Evolutionary conservation across 35 echinoderm and acorn worm species (phyloP), one percentile per base, ranked within the genome.

Genomic region (Heliocidaris tuberculata): DNA sequence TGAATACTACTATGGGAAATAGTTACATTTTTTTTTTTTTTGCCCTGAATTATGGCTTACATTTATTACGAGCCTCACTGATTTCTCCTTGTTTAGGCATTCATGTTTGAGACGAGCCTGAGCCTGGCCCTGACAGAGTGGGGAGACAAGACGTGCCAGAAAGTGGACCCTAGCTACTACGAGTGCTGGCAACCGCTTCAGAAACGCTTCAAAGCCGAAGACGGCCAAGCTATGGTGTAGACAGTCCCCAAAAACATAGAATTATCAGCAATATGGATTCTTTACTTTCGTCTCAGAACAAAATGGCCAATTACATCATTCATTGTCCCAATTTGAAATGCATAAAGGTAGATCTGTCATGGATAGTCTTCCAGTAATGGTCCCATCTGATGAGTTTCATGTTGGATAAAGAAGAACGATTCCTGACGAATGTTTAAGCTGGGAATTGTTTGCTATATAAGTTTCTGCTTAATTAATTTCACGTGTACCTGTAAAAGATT

Each of bases 21-120:
- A 42, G n/a, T n/a, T n/a, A n/a, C n/a, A n/a, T n/a, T n/a, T n/a
- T n/a, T n/a, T n/a, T n/a, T n/a, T n/a, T n/a, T n/a, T n/a, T 52
- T 52, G 50, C 50, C 50, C 35, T 42, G 11, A 56, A 52, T 52
- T 52, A 52, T 78, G 65, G 21, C 27, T 27, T 78, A 78, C 8
- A 27, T 78, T 78, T 78, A 0, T 78, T 19, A 78, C 92, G 1
- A 24, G 15, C 35, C 29, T 31, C 42, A 47, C 31, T 13, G 48
- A 94, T 71, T 24, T 50, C 6, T 42, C 19, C 47, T 31, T 31
- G 54, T 78, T 24, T n/a, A 99, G 98, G 98, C 98, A 88, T 99
- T 99, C 94, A 99, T 99, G 98, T 99, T 99, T 52, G 98, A 99
- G 93, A 92, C 94, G 31, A 95, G 96, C 13, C 90, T 99, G 13